These are phyloP conservation scores for Emys orbicularis DNA, from an alignment of 2,797 vertebrate species.

Conservation along the genomic window DNA sequence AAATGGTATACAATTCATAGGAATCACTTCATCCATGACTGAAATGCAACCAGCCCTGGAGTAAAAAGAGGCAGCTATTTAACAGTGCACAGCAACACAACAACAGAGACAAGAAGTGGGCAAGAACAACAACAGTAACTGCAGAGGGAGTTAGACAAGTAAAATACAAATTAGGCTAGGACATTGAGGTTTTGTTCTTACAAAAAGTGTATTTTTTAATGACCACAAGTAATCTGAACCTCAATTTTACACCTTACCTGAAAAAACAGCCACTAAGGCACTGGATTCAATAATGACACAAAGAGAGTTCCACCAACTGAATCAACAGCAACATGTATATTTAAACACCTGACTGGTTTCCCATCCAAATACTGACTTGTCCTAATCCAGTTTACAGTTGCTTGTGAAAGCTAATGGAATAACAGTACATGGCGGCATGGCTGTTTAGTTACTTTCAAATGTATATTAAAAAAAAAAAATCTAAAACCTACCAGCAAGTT, in stretches of 20 bases:
- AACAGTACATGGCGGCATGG: background rate
- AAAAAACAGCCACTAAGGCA: background rate
- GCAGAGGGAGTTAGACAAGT: background rate
- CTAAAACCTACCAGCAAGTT: slow-evolving; percentile 50
- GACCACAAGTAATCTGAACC: background rate
- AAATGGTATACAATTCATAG: background rate
- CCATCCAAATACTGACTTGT: background rate
- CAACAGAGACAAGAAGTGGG: background rate
- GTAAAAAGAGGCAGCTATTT: background rate
- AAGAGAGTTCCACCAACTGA: background rate
- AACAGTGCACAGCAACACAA: background rate
- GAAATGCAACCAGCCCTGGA: background rate
- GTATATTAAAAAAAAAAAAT: background rate
- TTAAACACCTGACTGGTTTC: background rate
- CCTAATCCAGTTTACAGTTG: background rate
- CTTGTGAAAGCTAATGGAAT: background rate
- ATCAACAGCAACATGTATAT: background rate
- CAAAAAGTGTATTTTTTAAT: background rate
- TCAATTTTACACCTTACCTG: background rate
- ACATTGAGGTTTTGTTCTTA: background rate
- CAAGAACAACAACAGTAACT: background rate
- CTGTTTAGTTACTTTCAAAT: background rate
- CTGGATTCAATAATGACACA: background rate
- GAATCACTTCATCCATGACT: background rate
- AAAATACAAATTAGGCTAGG: background rate